These are phyloP conservation scores for Cherax destructor DNA, from an alignment of 1,140 invertebrate genomes.

Conservation along the genomic window DNA sequence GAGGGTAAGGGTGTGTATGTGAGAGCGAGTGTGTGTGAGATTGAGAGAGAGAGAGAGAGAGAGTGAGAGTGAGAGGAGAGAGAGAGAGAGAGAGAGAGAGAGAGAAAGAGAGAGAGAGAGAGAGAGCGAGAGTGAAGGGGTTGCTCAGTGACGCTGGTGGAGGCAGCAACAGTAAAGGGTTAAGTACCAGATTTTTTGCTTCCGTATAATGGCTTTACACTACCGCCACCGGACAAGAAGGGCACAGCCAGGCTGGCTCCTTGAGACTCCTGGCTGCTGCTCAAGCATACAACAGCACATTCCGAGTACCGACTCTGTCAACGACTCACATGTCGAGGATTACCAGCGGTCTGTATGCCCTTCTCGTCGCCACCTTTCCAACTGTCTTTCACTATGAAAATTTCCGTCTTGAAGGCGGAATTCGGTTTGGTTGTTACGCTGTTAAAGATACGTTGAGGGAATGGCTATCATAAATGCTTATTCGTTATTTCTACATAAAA, in stretches of 20 bases:
- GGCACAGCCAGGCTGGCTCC: not conserved
- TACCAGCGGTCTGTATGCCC: not conserved
- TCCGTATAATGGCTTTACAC: constrained; percentile 11
- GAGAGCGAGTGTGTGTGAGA: not conserved
- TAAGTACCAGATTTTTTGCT: not conserved
- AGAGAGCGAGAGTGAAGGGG: not conserved
- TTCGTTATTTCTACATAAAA: constrained; percentile 6
- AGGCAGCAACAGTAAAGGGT: not conserved
- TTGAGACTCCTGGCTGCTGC: not conserved
- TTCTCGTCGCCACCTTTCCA: not conserved
- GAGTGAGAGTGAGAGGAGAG: no score
- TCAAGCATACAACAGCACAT: not conserved
- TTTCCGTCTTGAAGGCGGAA: not conserved
- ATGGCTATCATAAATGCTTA: constrained; percentile 3
- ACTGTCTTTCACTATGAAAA: not conserved
- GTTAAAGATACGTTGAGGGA: constrained; percentile 1
- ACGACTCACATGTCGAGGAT: not conserved
- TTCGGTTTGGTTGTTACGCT: not conserved
- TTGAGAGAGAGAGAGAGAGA: no score
- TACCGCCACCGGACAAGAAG: not conserved
- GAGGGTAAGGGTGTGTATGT: not conserved
- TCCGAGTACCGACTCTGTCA: not conserved
- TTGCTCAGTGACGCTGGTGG: not conserved
- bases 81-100: no score
- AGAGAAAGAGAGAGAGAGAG: not conserved